A percentile compares a stretch with the other conserved stretches of the same genome.
Conservation (phyloP, 2,888 invertebrate species). For the Resseliella maxima region DNA sequence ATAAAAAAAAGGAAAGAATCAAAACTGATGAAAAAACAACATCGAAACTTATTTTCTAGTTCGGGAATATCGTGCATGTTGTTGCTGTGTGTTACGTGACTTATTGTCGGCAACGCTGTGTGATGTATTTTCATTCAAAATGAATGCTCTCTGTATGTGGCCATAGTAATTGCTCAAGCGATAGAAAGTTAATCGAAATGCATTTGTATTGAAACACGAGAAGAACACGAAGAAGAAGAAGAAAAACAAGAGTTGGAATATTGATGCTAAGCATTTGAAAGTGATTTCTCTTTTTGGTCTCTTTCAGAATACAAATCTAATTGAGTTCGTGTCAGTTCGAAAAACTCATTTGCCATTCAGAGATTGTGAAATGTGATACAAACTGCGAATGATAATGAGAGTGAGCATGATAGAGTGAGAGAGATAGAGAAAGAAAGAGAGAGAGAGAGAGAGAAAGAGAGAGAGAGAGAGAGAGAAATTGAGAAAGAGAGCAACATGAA, state of each 20-base stretch:
- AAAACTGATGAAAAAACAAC: background rate
- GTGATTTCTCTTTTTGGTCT: background rate
- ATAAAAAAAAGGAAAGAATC: background rate
- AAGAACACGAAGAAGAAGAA: no score
- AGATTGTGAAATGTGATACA: conserved; percentile 47
- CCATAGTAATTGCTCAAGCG: background rate
- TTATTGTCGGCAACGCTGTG: background rate
- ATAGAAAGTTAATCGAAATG: conserved; percentile 20
- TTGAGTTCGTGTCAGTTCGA: conserved; percentile 28
- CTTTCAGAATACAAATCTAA: background rate
- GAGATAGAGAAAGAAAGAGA: background rate
- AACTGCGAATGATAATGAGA: background rate
- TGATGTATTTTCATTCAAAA: background rate
- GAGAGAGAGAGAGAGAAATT: background rate
- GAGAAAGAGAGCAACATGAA: background rate
- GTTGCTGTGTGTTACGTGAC: background rate
- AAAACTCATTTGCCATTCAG: conserved; percentile 51
- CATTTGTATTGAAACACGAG: background rate
- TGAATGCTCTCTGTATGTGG: conserved; percentile 38
- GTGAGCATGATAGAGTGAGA: background rate
- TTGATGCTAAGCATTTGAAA: background rate
- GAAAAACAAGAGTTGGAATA: background rate
- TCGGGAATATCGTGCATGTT: background rate
- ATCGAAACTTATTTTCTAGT: background rate
- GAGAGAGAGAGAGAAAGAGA: background rate